phyloP scores from a whole-genome alignment of 2,797 vertebrate species.

The Anabacerthia variegaticeps region DNA sequence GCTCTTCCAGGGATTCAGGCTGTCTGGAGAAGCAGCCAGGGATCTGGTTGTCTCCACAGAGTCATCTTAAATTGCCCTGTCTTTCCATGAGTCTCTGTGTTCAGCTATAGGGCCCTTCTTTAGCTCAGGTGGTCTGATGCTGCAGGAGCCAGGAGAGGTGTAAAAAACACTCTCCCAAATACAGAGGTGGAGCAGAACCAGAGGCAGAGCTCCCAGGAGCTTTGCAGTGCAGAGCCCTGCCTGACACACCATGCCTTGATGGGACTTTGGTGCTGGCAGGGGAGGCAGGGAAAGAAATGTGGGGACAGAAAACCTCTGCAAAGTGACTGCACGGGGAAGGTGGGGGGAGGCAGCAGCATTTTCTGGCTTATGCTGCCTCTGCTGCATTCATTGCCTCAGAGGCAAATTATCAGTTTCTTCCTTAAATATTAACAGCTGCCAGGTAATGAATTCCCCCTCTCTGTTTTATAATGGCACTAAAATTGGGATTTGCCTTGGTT shows the following conservation, averaged over 20 bases:
- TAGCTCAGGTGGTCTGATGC: not conserved
- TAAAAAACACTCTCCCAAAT: not conserved
- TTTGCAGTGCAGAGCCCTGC: not conserved
- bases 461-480: constrained; percentile 70
- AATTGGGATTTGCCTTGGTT: constrained; percentile 64
- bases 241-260: fast-evolving
- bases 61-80: not conserved
- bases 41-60: not conserved
- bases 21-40: not conserved
- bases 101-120: not conserved
- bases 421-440: constrained; percentile 68
- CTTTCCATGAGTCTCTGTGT: not conserved
- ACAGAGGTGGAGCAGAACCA: not conserved
- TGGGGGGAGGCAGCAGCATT: not conserved
- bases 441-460: constrained; percentile 72
- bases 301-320: not conserved
- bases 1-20: not conserved
- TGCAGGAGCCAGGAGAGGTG: not conserved
- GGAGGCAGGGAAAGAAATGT: not conserved
- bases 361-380: constrained; percentile 23
- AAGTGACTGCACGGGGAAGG: not conserved
- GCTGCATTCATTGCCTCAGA: constrained; percentile 26
- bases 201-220: not conserved
- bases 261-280: not conserved
- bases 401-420: constrained; percentile 60